Base-by-base conservation (phyloP, 1,140 invertebrate species). In the Triops cancriformis region DNA sequence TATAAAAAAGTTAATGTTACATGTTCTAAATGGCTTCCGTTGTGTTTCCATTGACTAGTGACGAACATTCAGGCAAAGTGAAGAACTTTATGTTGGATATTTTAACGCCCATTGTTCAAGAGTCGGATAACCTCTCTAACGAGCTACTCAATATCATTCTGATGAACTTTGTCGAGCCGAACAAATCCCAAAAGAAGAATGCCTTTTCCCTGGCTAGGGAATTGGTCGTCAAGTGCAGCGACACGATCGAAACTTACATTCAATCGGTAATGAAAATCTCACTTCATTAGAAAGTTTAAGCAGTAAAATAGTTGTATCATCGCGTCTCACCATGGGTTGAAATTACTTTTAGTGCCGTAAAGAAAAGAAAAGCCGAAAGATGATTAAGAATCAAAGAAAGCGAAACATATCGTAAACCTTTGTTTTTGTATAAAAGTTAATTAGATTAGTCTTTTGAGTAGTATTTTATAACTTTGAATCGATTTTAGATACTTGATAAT, bases 11-110 rank as follows among this genome's bases (percentile, higher is more conserved):
- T 79, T 10, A 41, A 28, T 79, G 41, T 41, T 41, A n/a, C 23
- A 7, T 37, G 28, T 10, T 72, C n/a, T 9, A 26, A 51, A 77
- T 72, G 45, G 18, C 12, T 42, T 73, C 9, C n/a, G 23, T 45
- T 64, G 73, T 72, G 74, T 80, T 82, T 80, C 79, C 73, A 37
- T 80, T 74, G 87, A 87, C 51, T 84, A 97, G 95, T 87, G 95
- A 97, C 82, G 95, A 97, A 84, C 97, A 98, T 86, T 96, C 94
- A 26, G 90, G 90, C 1, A 97, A 98, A 87, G 96, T 98, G 73
- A 98, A 96, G 83, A 95, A 92, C 76, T 98, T 98, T 83, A 98
- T 98, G 91, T 85, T 98, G 78, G 96, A 98, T 85, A 94, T 98
- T 27, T 87, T 98, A 73, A 93, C 91, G 83, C 96, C 96, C 10